Conservation (phyloP, 2,888 invertebrate genomes). For the Steromphala cineraria region DNA sequence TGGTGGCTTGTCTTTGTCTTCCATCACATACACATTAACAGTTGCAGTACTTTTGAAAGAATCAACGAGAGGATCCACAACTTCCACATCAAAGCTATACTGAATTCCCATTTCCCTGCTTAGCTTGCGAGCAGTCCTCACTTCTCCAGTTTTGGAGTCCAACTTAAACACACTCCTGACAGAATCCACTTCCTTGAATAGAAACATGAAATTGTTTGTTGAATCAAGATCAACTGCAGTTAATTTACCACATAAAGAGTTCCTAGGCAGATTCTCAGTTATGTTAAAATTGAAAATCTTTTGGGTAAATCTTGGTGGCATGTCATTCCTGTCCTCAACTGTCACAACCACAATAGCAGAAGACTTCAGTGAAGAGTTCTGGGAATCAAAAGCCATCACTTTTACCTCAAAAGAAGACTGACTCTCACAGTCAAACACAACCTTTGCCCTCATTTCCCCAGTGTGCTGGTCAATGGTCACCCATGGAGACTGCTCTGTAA, state of each 20-base stretch:
- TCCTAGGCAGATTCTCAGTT: slow-evolving; percentile 32
- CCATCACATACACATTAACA: slow-evolving; percentile 94
- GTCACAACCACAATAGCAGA: slow-evolving; percentile 94
- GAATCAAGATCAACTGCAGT: slow-evolving; percentile 37
- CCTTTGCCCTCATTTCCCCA: slow-evolving; percentile 48
- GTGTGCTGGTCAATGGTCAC: slow-evolving; percentile 44
- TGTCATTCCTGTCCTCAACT: slow-evolving; percentile 76
- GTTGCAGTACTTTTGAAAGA: slow-evolving; percentile 88
- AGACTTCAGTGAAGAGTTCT: slow-evolving; percentile 81
- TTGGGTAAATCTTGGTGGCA: slow-evolving; percentile 36
- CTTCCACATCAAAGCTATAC: slow-evolving; percentile 89
- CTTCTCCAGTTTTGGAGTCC: slow-evolving; percentile 86
- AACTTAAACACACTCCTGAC: slow-evolving; percentile 75
- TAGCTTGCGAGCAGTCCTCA: slow-evolving; percentile 86
- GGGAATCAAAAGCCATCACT: slow-evolving; percentile 89
- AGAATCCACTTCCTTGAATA: neutral
- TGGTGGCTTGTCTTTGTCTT: slow-evolving; percentile 97
- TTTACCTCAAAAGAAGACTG: slow-evolving; percentile 88
- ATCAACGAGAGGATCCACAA: slow-evolving; percentile 82
- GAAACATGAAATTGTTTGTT: slow-evolving; percentile 32
- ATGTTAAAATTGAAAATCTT: slow-evolving; percentile 24
- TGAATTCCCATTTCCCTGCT: slow-evolving; percentile 91
- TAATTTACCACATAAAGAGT: slow-evolving; percentile 32
- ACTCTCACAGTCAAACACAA: slow-evolving; percentile 56
- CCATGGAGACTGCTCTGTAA: slow-evolving; percentile 30